Conservation (phyloP, 2,888 invertebrate species). For the Platycnemis pennipes region DNA sequence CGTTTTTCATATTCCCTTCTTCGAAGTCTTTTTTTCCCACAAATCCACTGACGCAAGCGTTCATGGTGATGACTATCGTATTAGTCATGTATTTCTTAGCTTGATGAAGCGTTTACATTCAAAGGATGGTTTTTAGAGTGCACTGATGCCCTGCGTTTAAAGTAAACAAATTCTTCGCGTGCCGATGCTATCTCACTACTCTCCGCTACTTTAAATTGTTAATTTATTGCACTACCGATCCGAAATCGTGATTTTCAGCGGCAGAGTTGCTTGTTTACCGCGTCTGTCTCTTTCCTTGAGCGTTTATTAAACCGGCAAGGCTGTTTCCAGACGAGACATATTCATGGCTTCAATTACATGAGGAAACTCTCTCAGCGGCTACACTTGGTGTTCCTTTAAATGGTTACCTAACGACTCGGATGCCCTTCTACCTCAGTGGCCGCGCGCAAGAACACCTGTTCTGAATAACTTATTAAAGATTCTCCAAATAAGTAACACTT, state of each 20-base stretch:
- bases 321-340: not conserved
- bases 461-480: constrained; percentile 29
- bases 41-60: too few species aligned
- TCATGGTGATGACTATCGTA: too few species aligned
- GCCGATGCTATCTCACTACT: not conserved
- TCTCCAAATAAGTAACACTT: constrained; percentile 30
- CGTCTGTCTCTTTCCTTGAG: not conserved
- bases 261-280: not conserved
- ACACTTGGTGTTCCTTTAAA: constrained; percentile 1
- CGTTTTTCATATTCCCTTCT: too few species aligned
- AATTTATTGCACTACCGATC: not conserved
- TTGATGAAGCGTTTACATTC: not conserved
- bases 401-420: not conserved
- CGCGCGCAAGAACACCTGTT: not conserved
- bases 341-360: not conserved
- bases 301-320: not conserved
- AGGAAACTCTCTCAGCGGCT: not conserved
- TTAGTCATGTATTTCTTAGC: not conserved
- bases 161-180: not conserved
- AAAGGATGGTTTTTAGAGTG: not conserved
- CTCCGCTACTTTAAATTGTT: not conserved
- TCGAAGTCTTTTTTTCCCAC: too few species aligned
- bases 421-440: not conserved
- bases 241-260: not conserved
- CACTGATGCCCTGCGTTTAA: not conserved